A percentile compares a stretch with the other conserved stretches of the same genome.
These are phyloP conservation scores for Petrosia ficiformis DNA, from an alignment of 37 sponge, comb jelly and placozoan species.

Conservation along the genomic window DNA sequence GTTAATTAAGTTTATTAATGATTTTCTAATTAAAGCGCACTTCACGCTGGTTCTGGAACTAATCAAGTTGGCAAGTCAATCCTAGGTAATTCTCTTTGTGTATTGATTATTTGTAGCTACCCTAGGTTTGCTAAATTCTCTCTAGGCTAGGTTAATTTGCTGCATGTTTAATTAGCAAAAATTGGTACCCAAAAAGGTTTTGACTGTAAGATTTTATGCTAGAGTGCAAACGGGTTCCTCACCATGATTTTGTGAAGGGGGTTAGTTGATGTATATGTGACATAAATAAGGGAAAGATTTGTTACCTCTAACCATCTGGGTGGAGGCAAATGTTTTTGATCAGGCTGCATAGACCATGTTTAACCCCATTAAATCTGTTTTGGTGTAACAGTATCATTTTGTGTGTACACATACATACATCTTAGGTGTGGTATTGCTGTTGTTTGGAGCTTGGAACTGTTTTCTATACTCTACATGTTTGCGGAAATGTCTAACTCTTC, in stretches of 20 bases:
- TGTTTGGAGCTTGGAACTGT: background rate
- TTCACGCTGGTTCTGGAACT: no score
- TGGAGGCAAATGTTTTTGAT: no score
- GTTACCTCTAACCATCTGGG: background rate
- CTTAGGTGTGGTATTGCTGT: background rate
- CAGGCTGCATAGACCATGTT: no score
- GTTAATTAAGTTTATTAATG: background rate
- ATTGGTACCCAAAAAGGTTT: background rate
- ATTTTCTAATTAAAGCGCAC: background rate
- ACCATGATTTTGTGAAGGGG: background rate
- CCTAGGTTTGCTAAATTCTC: background rate
- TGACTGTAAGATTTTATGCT: background rate
- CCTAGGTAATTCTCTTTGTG: no score
- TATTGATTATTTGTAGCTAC: background rate
- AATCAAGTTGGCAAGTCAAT: background rate
- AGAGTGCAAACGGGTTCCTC: background rate
- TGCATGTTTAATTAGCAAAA: background rate
- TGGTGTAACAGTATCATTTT: no score
- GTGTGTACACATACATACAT: no score
- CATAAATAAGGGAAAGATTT: background rate
- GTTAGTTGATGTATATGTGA: background rate
- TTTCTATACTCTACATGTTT: background rate
- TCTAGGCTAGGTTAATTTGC: background rate
- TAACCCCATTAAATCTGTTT: no score
- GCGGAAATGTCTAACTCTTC: no score